phyloP scores from a whole-genome alignment of 2,113 vertebrate species.

The Seriola dumerili region DNA sequence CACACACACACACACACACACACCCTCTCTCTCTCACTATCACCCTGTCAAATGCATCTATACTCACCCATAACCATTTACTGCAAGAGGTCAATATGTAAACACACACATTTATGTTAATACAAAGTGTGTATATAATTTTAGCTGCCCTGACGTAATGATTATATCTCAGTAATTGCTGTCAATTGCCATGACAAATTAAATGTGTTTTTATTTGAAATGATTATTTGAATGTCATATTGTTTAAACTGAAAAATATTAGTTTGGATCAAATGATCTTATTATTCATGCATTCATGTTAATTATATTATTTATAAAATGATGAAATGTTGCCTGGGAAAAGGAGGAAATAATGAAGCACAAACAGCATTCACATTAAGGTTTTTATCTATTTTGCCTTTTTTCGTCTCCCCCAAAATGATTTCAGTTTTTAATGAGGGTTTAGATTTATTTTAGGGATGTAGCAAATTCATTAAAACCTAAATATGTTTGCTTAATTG shows the following conservation, averaged over 20 bases:
- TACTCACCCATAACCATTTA: constrained; percentile 38
- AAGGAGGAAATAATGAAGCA: neutral
- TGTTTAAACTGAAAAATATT: neutral
- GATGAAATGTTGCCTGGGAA: neutral
- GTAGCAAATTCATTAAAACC: neutral
- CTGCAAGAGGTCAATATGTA: constrained; percentile 45
- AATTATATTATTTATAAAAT: neutral
- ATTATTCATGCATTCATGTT: neutral
- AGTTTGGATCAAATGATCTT: neutral
- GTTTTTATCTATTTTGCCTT: neutral
- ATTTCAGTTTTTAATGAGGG: neutral
- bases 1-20: no score
- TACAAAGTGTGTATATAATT: constrained; percentile 20
- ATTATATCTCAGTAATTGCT: constrained; percentile 10
- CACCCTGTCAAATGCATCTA: constrained; percentile 25
- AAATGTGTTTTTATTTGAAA: constrained; percentile 16
- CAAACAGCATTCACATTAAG: neutral
- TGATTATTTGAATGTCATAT: constrained; percentile 1
- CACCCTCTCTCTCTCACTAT: neutral
- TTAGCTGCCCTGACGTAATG: constrained; percentile 17
- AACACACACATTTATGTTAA: constrained; percentile 33
- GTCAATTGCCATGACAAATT: neutral
- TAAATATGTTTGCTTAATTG: neutral
- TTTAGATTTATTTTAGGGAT: neutral
- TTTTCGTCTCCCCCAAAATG: neutral